Percentiles rank a stretch among this genome's conserved stretches.
phyloP scores from a whole-genome alignment of 2,888 invertebrate genomes.

The Electrophaes corylata region DNA sequence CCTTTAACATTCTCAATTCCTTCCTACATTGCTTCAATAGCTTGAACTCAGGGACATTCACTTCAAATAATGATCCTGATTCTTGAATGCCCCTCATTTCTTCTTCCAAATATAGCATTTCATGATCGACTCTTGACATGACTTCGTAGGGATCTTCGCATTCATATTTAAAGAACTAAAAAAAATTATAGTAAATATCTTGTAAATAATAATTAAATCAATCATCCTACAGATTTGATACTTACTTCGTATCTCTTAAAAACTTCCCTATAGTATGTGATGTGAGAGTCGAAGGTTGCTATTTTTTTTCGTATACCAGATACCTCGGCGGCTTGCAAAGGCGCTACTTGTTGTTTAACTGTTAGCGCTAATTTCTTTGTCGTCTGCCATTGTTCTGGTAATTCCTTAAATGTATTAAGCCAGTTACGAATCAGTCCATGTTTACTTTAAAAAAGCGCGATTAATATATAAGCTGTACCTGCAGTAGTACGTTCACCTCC shows the following conservation, averaged over 20 bases:
- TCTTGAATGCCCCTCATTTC: slow-evolving; percentile 94
- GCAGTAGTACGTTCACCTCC: slow-evolving; percentile 95
- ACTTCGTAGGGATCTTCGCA: slow-evolving; percentile 90
- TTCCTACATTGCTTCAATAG: slow-evolving; percentile 95
- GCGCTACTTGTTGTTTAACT: slow-evolving; percentile 97
- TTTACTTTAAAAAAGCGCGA: neutral
- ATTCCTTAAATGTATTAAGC: slow-evolving; percentile 84
- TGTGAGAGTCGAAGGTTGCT: slow-evolving; percentile 92
- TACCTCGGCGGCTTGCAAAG: slow-evolving; percentile 97
- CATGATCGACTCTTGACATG: slow-evolving; percentile 90
- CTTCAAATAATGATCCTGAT: slow-evolving; percentile 97
- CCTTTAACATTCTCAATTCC: slow-evolving; percentile 94
- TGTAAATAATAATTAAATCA: neutral
- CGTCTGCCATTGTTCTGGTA: slow-evolving; percentile 98
- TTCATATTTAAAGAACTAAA: slow-evolving; percentile 88
- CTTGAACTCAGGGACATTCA: slow-evolving; percentile 97
- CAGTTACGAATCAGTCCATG: neutral
- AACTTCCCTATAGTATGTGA: slow-evolving; percentile 93
- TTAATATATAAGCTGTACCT: slow-evolving; percentile 68
- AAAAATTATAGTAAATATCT: slow-evolving; percentile 9
- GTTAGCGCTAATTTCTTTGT: slow-evolving; percentile 96
- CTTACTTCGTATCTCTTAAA: slow-evolving; percentile 89
- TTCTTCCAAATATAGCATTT: slow-evolving; percentile 91
- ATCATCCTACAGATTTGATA: neutral
- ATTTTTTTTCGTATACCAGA: slow-evolving; percentile 95